phyloP scores from a whole-genome alignment of 1,140 invertebrate genomes.

The Anoplolepis gracilipes region DNA sequence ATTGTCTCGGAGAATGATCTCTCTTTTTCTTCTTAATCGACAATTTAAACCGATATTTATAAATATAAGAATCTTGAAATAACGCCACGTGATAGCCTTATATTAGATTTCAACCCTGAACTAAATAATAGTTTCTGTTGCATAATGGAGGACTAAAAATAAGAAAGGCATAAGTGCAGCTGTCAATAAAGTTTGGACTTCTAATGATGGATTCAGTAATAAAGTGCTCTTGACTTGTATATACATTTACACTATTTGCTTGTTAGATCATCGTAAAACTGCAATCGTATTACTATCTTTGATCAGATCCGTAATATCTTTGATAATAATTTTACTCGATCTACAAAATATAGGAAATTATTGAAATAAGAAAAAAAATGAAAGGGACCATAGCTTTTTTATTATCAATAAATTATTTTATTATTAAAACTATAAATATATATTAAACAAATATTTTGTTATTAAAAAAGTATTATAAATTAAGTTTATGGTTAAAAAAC shows the following conservation, averaged over 20 bases:
- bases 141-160: constrained; percentile 61
- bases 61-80: constrained; percentile 33
- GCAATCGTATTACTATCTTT: neutral
- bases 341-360: neutral
- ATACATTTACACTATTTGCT: neutral
- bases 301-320: neutral
- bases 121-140: constrained; percentile 61
- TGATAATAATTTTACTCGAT: neutral
- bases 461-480: neutral
- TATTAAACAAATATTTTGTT: neutral
- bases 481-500: neutral
- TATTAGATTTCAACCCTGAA: constrained; percentile 64
- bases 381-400: neutral
- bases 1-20: neutral
- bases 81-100: constrained; percentile 15
- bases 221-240: constrained; percentile 3
- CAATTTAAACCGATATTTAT: neutral
- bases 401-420: neutral
- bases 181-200: constrained; percentile 36
- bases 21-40: neutral
- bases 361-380: neutral
- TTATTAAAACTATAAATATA: neutral
- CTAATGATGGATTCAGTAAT: constrained; percentile 23
- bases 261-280: neutral
- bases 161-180: constrained; percentile 33